These are phyloP conservation scores for Poecile montanus DNA, from an alignment of 2,797 vertebrate species.

Conservation along the genomic window DNA sequence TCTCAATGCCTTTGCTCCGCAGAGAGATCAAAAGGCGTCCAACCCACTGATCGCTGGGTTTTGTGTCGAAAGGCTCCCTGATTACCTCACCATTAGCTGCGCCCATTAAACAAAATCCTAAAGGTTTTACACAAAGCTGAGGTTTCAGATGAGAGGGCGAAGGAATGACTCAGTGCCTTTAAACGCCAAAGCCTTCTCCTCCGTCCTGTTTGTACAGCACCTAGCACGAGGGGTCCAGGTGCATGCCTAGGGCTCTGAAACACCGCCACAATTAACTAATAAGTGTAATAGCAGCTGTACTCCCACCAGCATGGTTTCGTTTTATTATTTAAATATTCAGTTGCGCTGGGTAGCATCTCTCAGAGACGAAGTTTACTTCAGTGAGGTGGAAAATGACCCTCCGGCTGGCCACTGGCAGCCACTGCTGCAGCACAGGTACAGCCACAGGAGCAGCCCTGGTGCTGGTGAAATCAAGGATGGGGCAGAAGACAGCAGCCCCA, in stretches of 20 bases:
- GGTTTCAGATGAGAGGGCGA: constrained; percentile 69
- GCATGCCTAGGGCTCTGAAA: constrained; percentile 69
- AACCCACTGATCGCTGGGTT: constrained; percentile 46
- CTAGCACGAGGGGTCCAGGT: constrained; percentile 69
- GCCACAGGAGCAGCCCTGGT: background rate
- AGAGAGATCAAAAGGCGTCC: constrained; percentile 56
- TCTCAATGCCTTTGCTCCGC: background rate
- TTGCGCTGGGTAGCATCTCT: background rate
- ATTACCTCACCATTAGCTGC: constrained; percentile 68
- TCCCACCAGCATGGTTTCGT: constrained; percentile 59
- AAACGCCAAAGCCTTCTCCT: constrained; percentile 68
- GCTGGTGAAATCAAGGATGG: background rate
- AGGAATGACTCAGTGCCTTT: constrained; percentile 70
- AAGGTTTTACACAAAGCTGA: constrained; percentile 70
- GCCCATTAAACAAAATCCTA: constrained; percentile 67
- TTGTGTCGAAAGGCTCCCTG: constrained; percentile 51
- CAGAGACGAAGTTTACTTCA: background rate
- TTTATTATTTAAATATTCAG: constrained; percentile 41
- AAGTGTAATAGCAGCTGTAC: constrained; percentile 70
- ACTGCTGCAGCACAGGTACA: fast-evolving
- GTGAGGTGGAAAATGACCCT: background rate
- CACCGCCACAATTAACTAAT: constrained; percentile 67
- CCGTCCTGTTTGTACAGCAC: constrained; percentile 71
- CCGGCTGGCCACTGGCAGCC: background rate
- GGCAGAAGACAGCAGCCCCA: background rate